phyloP scores from a whole-genome alignment of 2,797 vertebrate genomes.

The Acipenser ruthenus region DNA sequence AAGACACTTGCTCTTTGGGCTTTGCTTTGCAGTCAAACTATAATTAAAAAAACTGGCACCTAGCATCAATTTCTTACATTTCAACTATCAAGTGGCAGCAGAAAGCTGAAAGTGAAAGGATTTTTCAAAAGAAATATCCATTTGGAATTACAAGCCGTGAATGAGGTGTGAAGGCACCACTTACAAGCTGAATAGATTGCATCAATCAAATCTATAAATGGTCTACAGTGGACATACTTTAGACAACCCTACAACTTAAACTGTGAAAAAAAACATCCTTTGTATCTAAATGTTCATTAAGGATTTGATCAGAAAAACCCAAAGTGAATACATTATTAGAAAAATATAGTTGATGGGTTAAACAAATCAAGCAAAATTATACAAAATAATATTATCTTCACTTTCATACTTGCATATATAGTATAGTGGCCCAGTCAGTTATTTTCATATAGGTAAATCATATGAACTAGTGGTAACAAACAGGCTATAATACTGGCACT shows the following conservation, averaged over 20 bases:
- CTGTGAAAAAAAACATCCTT: conserved; percentile 34
- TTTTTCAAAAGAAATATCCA: conserved; percentile 70
- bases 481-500: too few species aligned
- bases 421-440: too few species aligned
- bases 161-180: conserved; percentile 69
- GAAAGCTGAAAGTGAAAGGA: conserved; percentile 51
- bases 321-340: conserved; percentile 52
- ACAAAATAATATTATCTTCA: too few species aligned
- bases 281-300: conserved; percentile 43
- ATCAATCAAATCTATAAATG: conserved; percentile 66
- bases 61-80: conserved; percentile 72
- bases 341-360: conserved; percentile 9
- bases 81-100: conserved; percentile 69
- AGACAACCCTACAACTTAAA: conserved; percentile 47
- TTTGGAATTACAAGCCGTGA: conserved; percentile 79
- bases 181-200: conserved; percentile 75
- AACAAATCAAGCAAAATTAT: too few species aligned
- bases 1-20: conserved; percentile 68
- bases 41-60: conserved; percentile 73
- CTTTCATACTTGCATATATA: too few species aligned
- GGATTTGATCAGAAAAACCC: conserved; percentile 63
- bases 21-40: conserved; percentile 73
- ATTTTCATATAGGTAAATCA: too few species aligned
- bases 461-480: too few species aligned
- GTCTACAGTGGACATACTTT: conserved; percentile 31